Evolutionary conservation across 2,888 invertebrate species (phyloP).

Genomic region (Heliconius ismenius): DNA sequence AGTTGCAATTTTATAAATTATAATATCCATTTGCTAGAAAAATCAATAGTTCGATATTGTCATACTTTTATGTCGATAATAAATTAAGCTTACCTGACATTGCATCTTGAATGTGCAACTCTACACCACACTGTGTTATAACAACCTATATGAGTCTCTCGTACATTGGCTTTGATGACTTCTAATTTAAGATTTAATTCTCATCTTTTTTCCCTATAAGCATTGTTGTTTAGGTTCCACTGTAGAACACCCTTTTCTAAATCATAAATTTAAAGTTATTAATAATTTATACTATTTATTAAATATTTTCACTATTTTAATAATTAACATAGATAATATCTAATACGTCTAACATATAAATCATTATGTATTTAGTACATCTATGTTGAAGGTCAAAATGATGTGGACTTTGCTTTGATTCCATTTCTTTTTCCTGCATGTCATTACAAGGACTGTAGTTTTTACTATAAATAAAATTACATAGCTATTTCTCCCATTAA

Average conservation of each 20-base stretch:
- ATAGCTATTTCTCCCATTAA: background rate
- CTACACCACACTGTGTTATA: background rate
- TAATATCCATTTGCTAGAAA: background rate
- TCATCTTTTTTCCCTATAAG: background rate
- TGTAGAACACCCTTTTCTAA: background rate
- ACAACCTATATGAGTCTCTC: background rate
- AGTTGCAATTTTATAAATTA: background rate
- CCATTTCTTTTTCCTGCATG: conserved; percentile 20
- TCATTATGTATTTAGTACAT: conserved; percentile 10
- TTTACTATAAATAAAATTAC: background rate
- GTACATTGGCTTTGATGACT: background rate
- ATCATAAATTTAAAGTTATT: background rate
- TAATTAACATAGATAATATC: background rate
- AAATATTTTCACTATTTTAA: background rate
- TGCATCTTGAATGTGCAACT: background rate
- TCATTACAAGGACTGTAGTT: background rate
- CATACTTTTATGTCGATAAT: background rate
- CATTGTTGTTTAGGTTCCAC: background rate
- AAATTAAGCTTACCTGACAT: background rate
- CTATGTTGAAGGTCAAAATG: conserved; percentile 17
- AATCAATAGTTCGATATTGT: background rate
- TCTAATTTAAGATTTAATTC: background rate
- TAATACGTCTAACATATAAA: background rate
- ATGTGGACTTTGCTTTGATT: conserved; percentile 26
- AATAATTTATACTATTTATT: no score